Evolutionary conservation across 2,888 invertebrate genomes (phyloP), one percentile per base, ranked within the genome.

Genomic region (Monoplex corrugatus): DNA sequence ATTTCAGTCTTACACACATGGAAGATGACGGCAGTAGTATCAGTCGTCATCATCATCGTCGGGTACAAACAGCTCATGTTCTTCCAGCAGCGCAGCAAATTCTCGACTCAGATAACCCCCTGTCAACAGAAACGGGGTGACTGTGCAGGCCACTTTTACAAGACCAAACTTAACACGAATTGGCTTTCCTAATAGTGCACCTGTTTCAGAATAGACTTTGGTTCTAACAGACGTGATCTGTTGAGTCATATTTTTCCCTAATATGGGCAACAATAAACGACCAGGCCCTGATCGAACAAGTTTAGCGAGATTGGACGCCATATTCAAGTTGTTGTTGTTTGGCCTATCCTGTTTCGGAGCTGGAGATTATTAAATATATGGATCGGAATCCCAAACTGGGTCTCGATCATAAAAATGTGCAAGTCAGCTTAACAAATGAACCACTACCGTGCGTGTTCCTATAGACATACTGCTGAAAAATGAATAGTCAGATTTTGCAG

Each of bases 21-120:
- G n/a, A n/a, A n/a, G n/a, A n/a, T n/a, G n/a, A n/a, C 68, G 8
- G n/a, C 2, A 8, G 8, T 68, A 8, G 16, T 8, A 50, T 91
- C 87, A 91, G 90, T 99, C 98, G 94, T 99, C 99, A 95, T 99
- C 99, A 94, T 99, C 99, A 95, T 99, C 99, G 16, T 98, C 98
- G 10, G 99, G 99, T 80, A 99, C 98, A 96, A 99, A 99, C 35
- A 99, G 97, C 96, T 99, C 99, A 95, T 99, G 99, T 96, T 99
- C 99, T 96, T 99, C 99, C 50, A 99, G 96, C 96, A 98, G 99
- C 96, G 98, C 98, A 0, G 99, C 99, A 90, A 99, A 98, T 94
- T 97, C 98, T 97, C 99, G 98, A 96, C 99, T 99, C 89, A 99
- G 98, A 43, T 98, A 97, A 72, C 98, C 98, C 45, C 99, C 99